Base-by-base conservation (phyloP, 2,888 invertebrate species). In the Junonia oenone region DNA sequence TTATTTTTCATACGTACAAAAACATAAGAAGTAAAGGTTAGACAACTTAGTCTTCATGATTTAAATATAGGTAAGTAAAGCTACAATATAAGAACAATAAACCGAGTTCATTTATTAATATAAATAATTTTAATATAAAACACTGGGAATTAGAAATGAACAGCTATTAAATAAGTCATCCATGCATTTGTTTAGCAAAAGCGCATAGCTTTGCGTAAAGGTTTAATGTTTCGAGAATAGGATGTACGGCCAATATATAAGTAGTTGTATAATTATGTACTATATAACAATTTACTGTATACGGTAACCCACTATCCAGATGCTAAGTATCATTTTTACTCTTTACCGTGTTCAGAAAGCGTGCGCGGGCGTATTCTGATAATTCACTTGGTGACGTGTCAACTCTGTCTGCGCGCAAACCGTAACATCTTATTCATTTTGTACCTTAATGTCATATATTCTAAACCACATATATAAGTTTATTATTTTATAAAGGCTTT, bases 311-410 rank as follows among this genome's bases (percentile, higher is more conserved):
- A 68, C 70, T 68, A 73, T 74, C 66, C 69, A 65, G 69, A 72
- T 64, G 70, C 64, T 77, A 81, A 85, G 78, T 85, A 83, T 77
- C 68, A 79, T 81, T 82, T 77, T 85, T 80, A 82, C 72, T 65
- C 72, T 64, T 76, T 86, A 84, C 71, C 68, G 83, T 84, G 89
- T 81, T 78, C 88, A 88, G 89, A 89, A 89, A 89, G 89, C 88
- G 88, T 89, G 79, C 72, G 78, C 75, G 67, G 80, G 79, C 75
- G 83, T 74, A 75, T 74, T 71, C 72, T 81, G 78, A 81, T 83
- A 86, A 87, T 83, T 84, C 81, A 78, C 78, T 59, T 62, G 73
- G 71, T 76, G 78, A 75, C 75, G 72, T 74, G 71, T 73, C 73
- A 72, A 61, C 53, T 63, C 64, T 72, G 70, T 68, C 63, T 64